Conservation (phyloP, 2,797 vertebrate genomes). For the Macropodus opercularis region DNA sequence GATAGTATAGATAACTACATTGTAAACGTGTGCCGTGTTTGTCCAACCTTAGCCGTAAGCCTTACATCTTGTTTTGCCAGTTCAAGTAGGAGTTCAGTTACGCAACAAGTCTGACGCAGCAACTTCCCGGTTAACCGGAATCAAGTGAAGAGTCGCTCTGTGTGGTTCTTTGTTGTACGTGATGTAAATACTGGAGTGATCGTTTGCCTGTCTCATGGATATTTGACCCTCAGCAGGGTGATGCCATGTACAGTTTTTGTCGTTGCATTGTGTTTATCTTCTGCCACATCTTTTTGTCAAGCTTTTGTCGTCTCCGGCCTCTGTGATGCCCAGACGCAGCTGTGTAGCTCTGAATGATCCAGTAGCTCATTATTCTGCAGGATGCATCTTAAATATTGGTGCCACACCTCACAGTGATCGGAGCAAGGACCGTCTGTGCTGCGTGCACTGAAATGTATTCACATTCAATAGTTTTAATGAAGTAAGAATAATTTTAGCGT, state of each 20-base stretch:
- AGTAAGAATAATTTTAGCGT: slow-evolving; percentile 24
- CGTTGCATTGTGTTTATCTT: slow-evolving; percentile 47
- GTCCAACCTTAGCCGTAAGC: slow-evolving; percentile 35
- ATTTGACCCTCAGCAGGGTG: slow-evolving; percentile 49
- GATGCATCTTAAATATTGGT: slow-evolving; percentile 32
- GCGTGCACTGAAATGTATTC: slow-evolving; percentile 30
- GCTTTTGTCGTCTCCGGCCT: slow-evolving; percentile 24
- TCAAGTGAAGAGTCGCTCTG: slow-evolving; percentile 12
- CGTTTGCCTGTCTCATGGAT: slow-evolving; percentile 40
- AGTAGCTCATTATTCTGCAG: slow-evolving; percentile 39
- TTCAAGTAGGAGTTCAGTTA: slow-evolving; percentile 35
- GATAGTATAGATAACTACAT: slow-evolving; percentile 19
- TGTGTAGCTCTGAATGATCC: not conserved
- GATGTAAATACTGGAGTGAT: slow-evolving; percentile 59
- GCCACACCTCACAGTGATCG: slow-evolving; percentile 27
- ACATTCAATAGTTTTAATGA: slow-evolving; percentile 32
- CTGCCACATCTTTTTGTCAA: slow-evolving; percentile 26
- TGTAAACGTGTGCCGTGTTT: slow-evolving; percentile 48
- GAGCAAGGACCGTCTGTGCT: slow-evolving; percentile 44
- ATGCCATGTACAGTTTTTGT: slow-evolving; percentile 50
- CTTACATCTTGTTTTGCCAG: slow-evolving; percentile 44
- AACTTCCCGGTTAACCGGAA: slow-evolving; percentile 45
- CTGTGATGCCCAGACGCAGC: slow-evolving; percentile 15
- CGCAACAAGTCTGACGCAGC: slow-evolving; percentile 57
- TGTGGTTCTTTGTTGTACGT: slow-evolving; percentile 55